Evolutionary conservation across 1,140 invertebrate genomes (phyloP), one percentile per base, ranked within the genome.

Genomic region (Leptinotarsa defecta): DNA sequence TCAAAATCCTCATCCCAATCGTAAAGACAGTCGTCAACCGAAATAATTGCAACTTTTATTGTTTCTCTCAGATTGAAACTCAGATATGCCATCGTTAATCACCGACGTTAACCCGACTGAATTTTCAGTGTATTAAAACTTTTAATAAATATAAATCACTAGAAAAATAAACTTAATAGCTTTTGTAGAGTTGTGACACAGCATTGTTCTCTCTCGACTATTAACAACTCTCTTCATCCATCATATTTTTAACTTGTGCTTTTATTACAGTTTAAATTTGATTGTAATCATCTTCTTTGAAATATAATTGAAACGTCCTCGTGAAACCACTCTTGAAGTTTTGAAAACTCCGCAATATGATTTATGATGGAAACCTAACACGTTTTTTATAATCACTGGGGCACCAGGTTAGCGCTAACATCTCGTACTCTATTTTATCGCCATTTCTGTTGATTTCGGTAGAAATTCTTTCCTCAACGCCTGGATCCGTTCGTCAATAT

Each of bases 291-390:
- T 78, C 77, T 76, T 78, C 75, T 78, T 76, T 73, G 64, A 73
- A 71, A 69, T 72, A 78, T 75, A 78, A 78, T 78, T 78, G 76
- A 74, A 75, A 74, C 76, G 76, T 71, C 70, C 73, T 75, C 75
- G 77, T 78, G 75, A 76, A 78, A 78, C 74, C 48, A 69, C 49
- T 74, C 63, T 70, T 74, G 65, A 74, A 74, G 48, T 74, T 68
- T 43, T 74, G 57, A 74, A 74, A 68, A 69, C 20, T 74, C 73
- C 48, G 34, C 20, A 15, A 19, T 22, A 27, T 75, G 74, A 73
- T 73, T 73, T 73, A 73, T 73, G 71, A 57, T 64, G 27, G 13
- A 52, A 63, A 73, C 27, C 62, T 34, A n/a, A 24, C 13, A 73
- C 65, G 62, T 64, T 73, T 73, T 73, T 63, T 64, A 64, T 65